A percentile compares a stretch with the other conserved stretches of the same genome.
These are phyloP conservation scores for Athrips mouffetella DNA, from an alignment of 2,888 invertebrate genomes.

Conservation along the genomic window DNA sequence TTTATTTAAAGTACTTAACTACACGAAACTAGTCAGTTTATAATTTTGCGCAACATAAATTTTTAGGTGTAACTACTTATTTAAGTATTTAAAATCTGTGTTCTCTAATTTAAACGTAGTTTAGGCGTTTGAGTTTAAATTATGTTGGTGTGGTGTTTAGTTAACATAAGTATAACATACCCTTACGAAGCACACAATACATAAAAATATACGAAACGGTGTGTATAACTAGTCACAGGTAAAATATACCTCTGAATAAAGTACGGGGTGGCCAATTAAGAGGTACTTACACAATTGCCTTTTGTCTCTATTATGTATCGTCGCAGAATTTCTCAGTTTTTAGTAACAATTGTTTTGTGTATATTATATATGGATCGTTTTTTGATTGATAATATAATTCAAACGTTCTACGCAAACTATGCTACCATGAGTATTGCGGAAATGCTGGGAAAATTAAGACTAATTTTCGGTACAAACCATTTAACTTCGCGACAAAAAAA, in stretches of 20 bases:
- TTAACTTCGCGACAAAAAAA: too few species aligned
- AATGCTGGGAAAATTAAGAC: too few species aligned
- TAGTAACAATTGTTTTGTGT: too few species aligned
- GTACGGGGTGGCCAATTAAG: too few species aligned
- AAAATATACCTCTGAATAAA: conserved; percentile 49
- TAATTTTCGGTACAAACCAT: too few species aligned
- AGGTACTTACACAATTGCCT: too few species aligned
- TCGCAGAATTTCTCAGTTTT: too few species aligned
- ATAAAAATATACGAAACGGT: conserved; percentile 54
- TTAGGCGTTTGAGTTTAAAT: conserved; percentile 71
- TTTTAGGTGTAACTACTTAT: conserved; percentile 29
- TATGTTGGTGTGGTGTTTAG: conserved; percentile 76
- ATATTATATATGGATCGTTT: too few species aligned
- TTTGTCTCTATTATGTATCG: too few species aligned
- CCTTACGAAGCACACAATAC: conserved; percentile 43
- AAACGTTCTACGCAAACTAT: too few species aligned
- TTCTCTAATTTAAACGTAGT: conserved; percentile 74
- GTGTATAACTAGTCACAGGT: conserved; percentile 74
- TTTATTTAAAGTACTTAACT: conserved; percentile 79
- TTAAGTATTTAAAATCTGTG: conserved; percentile 73
- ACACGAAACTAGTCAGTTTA: conserved; percentile 79
- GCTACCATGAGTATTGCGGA: too few species aligned
- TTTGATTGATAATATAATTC: too few species aligned
- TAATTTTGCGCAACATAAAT: conserved; percentile 77
- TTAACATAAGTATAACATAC: conserved; percentile 53